Evolutionary conservation across 2,113 vertebrate genomes (phyloP), one percentile per base, ranked within the genome.

Genomic region (Sinocyclocheilus anophthalmus): DNA sequence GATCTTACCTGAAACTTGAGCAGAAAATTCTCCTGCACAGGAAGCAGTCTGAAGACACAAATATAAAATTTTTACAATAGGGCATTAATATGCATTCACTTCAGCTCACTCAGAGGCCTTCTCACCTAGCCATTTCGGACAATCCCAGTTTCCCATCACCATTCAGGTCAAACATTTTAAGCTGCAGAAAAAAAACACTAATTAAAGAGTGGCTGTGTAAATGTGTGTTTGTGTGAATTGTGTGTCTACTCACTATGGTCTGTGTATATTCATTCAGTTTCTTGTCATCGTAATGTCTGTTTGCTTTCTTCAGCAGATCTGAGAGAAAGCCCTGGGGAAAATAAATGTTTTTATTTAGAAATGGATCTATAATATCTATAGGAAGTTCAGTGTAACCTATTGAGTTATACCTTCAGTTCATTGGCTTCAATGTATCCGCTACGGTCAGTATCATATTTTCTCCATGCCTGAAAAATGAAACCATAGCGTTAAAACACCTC

Each of bases 401-500:
- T 69, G n/a, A 81, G 45, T 94, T 90, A 22, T 94, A 99, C 98
- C 98, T 98, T 97, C 83, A 99, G 96, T 92, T 99, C 98, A 0
- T 99, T 98, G n/a, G 98, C 96, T 90, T 99, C 98, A 0, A 99
- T 99, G 93, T 98, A 99, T 86, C 98, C 98, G 1, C 98, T 99
- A 73, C 98, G 95, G 92, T 99, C 98, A 0, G 96, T 96, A 93
- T 99, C 98, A 26, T 99, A 99, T 92, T 93, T 95, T 88, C 98
- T 91, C 98, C 98, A 99, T 7, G 97, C 96, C 98, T 99, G 95
- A 85, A 83, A 80, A 87, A 85, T 82, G 39, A 87, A 78, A 61
- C 8, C 59, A 1, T 12, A 37, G 4, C 7, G 22, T 57, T 75
- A 84, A 77, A 24, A 13, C 9, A 84, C 30, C 24, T 33, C 13